A percentile compares a stretch with the other conserved stretches of the same genome.
Conservation (phyloP, 2,888 invertebrate genomes). For the Melanotus villosus region DNA sequence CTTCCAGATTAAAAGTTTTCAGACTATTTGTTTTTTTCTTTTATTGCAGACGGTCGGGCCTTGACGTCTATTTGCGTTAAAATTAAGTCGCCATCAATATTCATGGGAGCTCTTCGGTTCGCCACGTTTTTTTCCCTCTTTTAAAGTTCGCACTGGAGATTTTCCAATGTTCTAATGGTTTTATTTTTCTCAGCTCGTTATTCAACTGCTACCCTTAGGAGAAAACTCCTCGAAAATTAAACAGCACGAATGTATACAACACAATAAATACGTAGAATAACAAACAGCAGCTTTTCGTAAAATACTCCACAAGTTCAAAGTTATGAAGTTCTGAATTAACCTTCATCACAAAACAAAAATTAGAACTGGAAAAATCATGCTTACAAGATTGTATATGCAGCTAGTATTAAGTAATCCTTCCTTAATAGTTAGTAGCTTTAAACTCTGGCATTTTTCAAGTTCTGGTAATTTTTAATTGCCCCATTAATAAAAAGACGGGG, state of each 20-base stretch:
- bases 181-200: constrained; percentile 16
- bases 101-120: constrained; percentile 22
- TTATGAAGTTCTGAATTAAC: no score
- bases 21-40: constrained; percentile 17
- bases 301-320: no score
- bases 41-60: background rate
- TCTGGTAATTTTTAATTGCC: no score
- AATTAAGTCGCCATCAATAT: constrained; percentile 32
- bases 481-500: no score
- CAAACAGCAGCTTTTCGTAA: background rate
- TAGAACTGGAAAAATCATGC: no score
- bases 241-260: no score
- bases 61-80: constrained; percentile 24
- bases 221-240: background rate
- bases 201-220: background rate
- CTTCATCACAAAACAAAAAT: no score
- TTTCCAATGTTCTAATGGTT: constrained; percentile 17
- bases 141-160: constrained; percentile 12
- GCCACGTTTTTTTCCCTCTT: background rate
- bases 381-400: no score
- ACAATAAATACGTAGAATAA: no score
- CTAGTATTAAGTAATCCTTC: no score
- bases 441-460: no score
- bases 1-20: constrained; percentile 19
- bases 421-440: no score